Evolutionary conservation across 2,797 vertebrate species (phyloP), one percentile per base, ranked within the genome.

Genomic region (Calcarius lapponicus): DNA sequence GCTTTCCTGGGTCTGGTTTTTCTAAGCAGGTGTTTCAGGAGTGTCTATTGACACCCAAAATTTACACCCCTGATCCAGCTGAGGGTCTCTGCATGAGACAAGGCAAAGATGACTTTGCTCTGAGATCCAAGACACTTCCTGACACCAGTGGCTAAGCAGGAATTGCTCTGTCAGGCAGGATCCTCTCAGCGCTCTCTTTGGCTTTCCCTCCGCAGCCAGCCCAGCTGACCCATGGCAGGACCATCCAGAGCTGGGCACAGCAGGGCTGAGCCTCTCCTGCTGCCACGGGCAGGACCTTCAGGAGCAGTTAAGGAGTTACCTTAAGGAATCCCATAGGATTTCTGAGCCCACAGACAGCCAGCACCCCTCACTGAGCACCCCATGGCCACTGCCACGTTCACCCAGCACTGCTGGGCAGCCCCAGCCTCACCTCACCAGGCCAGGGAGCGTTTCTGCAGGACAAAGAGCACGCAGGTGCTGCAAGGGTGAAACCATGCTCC

Each of bases 151-250:
- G n/a, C 54, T 50, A 31, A 47, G 38, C 48, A 60, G 50, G 62
- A 42, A 22, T 57, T 16, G 1, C 20, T 32, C 2, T 34, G 42
- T 31, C 3, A 65, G 58, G 3, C 40, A 43, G n/a, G 38, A 45
- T 53, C 29, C 10, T 21, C 40, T 21, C 12, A 5, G 29, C 21
- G 43, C 15, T 32, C 31, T 5, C 62, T 58, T 47, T 5, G 18
- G 13, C 34, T 21, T 32, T 60, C n/a, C 48, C 45, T 45, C 40
- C 40, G 4, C 13, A 10, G 4, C 20, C 60, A 48, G 58, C 32
- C 48, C 18, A 1, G 11, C 66, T 3, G 0, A 15, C 7, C 54
- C 60, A 13, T 0, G 5, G 43, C 69, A 71, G 57, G 21, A 18
- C n/a, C 61, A 0, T 2, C 10, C 7, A 7, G 61, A 56, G 29